Evolutionary conservation across 2,113 vertebrate genomes (phyloP), one percentile per base, ranked within the genome.

Genomic region (Halichoeres trimaculatus): DNA sequence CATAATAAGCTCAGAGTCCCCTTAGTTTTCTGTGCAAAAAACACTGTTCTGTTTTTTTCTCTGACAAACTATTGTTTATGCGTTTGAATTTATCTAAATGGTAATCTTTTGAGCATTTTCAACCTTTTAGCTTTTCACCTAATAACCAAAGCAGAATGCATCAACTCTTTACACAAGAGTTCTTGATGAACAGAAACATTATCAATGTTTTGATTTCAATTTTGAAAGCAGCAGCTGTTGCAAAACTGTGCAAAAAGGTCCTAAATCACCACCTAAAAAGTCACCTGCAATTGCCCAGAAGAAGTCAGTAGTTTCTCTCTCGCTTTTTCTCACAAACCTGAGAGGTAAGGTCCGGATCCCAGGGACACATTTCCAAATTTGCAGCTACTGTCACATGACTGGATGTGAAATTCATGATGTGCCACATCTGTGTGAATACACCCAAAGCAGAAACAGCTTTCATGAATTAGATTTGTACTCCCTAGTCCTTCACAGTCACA

Each of bases 211-310:
- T 43, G 9, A 16, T n/a, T 43, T 14, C 1, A 2, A 40, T 10
- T 40, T 55, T 4, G 35, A 41, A 38, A 36, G 40, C 58, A 20
- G 63, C 40, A 2, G 22, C 2, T 64, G 36, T 88, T 80, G 74
- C 68, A 40, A 81, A 66, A 73, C 47, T 8, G 0, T 35, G 59
- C 1, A 9, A n/a, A 43, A 40, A 36, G 54, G 5, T 61, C 48
- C 84, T 85, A 51, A 74, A 70, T 76, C 79, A 84, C 5, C 22
- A 47, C 2, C 4, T 19, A 7, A 19, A 65, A 62, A 1, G 10
- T 36, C 10, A 36, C 35, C n/a, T n/a, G n/a, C n/a, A n/a, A n/a
- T n/a, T n/a, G n/a, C n/a, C n/a, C n/a, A n/a, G n/a, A n/a, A n/a
- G n/a, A n/a, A n/a, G n/a, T n/a, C 1, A 47, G 14, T 20, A 19